Base-by-base conservation (phyloP, 1,140 invertebrate species). In the Chironomus tepperi region DNA sequence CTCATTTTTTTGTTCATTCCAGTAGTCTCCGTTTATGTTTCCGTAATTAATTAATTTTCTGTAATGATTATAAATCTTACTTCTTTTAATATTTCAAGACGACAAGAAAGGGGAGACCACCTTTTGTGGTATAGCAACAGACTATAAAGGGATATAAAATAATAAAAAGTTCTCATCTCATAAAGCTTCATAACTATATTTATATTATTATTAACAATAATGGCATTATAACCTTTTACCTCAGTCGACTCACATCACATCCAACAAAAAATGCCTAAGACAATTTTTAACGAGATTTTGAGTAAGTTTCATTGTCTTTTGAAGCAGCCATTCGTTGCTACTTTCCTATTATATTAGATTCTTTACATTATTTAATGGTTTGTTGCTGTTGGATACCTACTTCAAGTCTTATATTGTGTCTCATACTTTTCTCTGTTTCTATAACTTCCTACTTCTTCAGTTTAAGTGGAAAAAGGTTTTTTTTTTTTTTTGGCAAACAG, bases 41-140 rank as follows among this genome's bases (percentile, higher is more conserved):
- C 47, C 12, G 47, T 57, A 70, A 70, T 70, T 70, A 70, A 70
- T 70, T 70, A 70, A 70, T 70, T 70, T 70, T 70, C 19, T 70
- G 16, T 70, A 70, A 70, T 70, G 65, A 70, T 70, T 70, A 70
- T 70, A 70, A 70, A 70, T 70, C 65, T 70, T 70, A n/a, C n/a
- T 34, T 34, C 5, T 34, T 34, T 34, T 34, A 2, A 34, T 34
- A n/a, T 57, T 57, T 57, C 47, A 10, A 47, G 43, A 47, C 12
- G 47, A 57, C 12, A 57, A 15, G 47, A 57, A 15, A 15, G 12
- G 12, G 10, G n/a, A 57, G 47, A n/a, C 12, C 47, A 47, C 43
- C 43, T 47, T 43, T 34, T 34, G 24, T 34, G 24, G 24, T 34
- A 34, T 34, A 34, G 24, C 24, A 34, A 34, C 24, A 34, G 24